Conservation (phyloP, 2,888 invertebrate species). For the Cosmia pyralina region DNA sequence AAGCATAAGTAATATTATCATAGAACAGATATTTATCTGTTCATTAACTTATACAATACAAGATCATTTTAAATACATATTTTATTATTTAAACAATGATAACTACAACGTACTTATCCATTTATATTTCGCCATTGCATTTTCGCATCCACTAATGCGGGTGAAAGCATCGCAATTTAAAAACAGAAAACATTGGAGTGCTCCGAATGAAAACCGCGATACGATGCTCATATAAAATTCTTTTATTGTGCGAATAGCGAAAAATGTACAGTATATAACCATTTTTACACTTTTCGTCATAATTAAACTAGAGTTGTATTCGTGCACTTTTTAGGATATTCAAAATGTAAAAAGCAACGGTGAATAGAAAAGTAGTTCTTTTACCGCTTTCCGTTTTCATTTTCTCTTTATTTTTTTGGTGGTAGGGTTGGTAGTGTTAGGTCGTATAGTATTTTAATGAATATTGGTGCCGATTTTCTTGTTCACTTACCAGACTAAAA, state of each 20-base stretch:
- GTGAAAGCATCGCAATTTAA: constrained; percentile 16
- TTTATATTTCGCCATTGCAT: constrained; percentile 30
- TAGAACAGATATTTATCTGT: too few relatives aligned
- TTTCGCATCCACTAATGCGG: constrained; percentile 12
- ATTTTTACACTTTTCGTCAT: constrained; percentile 8
- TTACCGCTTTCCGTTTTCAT: too few relatives aligned
- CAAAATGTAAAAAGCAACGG: background rate
- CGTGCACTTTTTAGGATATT: constrained; percentile 20
- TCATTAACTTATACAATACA: too few relatives aligned
- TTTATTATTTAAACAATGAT: background rate
- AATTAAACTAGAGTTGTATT: constrained; percentile 24
- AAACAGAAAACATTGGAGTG: constrained; percentile 31
- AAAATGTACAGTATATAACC: constrained; percentile 5
- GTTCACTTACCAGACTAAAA: too few relatives aligned
- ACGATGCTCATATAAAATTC: constrained; percentile 30
- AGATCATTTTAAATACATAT: too few relatives aligned
- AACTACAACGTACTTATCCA: background rate
- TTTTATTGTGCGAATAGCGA: constrained; percentile 29
- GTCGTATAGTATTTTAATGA: too few relatives aligned
- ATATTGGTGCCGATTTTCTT: too few relatives aligned
- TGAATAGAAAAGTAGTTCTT: too few relatives aligned
- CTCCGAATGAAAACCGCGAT: constrained; percentile 21
- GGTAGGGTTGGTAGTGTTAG: too few relatives aligned
- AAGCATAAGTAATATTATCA: too few relatives aligned
- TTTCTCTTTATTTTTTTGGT: background rate